Conservation (phyloP, 2,113 vertebrate genomes). For the Paramisgurnus dabryanus region DNA sequence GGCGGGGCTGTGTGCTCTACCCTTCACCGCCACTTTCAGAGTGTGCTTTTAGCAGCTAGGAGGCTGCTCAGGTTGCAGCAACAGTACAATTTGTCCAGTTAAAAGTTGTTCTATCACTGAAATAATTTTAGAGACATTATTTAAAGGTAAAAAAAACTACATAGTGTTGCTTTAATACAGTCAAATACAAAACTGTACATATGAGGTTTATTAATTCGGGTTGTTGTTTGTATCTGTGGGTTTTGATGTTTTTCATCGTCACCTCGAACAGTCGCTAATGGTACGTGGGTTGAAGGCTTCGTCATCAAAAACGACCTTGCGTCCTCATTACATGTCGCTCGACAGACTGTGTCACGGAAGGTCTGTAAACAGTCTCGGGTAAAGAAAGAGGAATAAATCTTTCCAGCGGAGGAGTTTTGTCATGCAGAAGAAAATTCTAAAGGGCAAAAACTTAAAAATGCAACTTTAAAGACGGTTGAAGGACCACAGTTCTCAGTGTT, state of each 20-base stretch:
- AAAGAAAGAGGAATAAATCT: conserved; percentile 51
- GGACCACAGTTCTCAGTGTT: neutral
- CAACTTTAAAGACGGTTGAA: neutral
- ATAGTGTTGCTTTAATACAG: neutral
- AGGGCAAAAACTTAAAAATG: conserved; percentile 47
- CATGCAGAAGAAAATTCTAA: conserved; percentile 54
- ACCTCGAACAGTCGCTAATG: conserved; percentile 37
- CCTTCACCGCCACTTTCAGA: too few relatives aligned
- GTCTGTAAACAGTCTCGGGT: conserved; percentile 61
- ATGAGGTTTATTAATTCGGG: conserved; percentile 30
- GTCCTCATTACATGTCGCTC: conserved; percentile 70
- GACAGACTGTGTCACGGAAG: conserved; percentile 61
- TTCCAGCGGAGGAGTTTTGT: conserved; percentile 53
- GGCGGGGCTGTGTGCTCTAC: too few relatives aligned
- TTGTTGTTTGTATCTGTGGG: conserved; percentile 22
- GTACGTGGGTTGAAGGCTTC: conserved; percentile 54
- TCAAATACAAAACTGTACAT: conserved; percentile 14
- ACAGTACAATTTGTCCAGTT: too few relatives aligned
- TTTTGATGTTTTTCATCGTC: conserved; percentile 50
- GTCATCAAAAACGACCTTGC: conserved; percentile 71
- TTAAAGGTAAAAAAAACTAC: too few relatives aligned
- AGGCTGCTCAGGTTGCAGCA: too few relatives aligned
- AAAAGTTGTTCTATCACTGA: too few relatives aligned
- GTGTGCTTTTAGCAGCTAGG: too few relatives aligned
- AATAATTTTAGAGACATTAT: too few relatives aligned